These are phyloP conservation scores for Plagiodera versicolora DNA, from an alignment of 2,888 invertebrate genomes.

Conservation along the genomic window DNA sequence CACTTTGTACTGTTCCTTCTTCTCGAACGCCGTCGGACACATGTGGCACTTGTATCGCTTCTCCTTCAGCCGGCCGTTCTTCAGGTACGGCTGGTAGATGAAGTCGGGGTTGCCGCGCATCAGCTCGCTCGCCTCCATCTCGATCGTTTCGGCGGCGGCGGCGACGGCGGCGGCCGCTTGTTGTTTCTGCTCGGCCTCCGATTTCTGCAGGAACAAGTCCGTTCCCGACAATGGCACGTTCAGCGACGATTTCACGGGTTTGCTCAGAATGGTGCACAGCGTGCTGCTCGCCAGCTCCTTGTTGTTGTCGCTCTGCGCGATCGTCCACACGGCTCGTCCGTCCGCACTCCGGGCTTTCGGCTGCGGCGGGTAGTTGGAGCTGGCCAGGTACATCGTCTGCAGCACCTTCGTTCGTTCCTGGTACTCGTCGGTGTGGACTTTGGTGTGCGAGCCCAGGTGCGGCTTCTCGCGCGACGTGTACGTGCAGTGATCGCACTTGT, in stretches of 20 bases:
- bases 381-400: constrained; percentile 65
- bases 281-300: constrained; percentile 35
- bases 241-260: constrained; percentile 38
- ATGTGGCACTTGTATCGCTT: constrained; percentile 82
- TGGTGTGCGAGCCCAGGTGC: constrained; percentile 68
- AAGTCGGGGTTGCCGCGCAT: constrained; percentile 79
- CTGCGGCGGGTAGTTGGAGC: constrained; percentile 65
- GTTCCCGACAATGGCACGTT: constrained; percentile 67
- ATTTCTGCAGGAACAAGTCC: constrained; percentile 66
- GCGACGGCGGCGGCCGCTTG: constrained; percentile 48
- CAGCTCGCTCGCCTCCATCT: constrained; percentile 68
- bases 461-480: constrained; percentile 73
- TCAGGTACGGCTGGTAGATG: constrained; percentile 72
- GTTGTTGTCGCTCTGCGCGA: constrained; percentile 41
- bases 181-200: constrained; percentile 60
- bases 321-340: constrained; percentile 56
- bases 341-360: constrained; percentile 59
- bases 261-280: constrained; percentile 35
- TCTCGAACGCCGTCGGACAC: constrained; percentile 87
- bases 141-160: no score
- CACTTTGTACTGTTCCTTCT: constrained; percentile 80
- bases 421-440: constrained; percentile 77
- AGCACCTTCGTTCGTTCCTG: constrained; percentile 74
- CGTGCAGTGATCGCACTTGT: constrained; percentile 75
- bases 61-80: constrained; percentile 74